Percentiles rank a stretch among this genome's conserved stretches.
These are phyloP conservation scores for Centruroides sculpturatus DNA, from an alignment of 1,140 invertebrate genomes.

Conservation along the genomic window DNA sequence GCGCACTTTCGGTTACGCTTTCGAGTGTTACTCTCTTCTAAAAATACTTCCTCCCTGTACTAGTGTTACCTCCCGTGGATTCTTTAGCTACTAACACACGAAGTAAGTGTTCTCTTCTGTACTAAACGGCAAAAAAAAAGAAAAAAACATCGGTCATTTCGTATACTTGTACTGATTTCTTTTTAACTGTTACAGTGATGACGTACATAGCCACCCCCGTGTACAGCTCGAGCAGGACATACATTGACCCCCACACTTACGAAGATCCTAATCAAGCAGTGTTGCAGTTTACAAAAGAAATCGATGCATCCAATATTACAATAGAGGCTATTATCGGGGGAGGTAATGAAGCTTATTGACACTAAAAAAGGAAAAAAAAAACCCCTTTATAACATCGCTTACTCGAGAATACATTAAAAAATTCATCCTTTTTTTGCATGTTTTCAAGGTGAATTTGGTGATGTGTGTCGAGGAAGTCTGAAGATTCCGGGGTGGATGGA, in stretches of 20 bases:
- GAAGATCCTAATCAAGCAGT: conserved; percentile 98
- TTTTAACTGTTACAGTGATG: conserved; percentile 52
- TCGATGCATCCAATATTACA: conserved; percentile 89
- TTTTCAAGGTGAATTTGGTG: conserved; percentile 74
- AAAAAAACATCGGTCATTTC: no score
- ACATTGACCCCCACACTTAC: conserved; percentile 94
- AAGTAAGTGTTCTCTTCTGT: no score
- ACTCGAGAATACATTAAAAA: no score
- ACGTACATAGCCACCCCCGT: conserved; percentile 80
- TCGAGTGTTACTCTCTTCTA: no score
- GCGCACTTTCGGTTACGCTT: conserved; percentile 17
- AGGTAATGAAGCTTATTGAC: conserved; percentile 21
- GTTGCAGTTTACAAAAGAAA: conserved; percentile 88
- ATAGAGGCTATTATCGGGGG: conserved; percentile 93
- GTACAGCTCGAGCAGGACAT: conserved; percentile 52
- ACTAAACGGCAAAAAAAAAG: no score
- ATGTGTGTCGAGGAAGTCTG: conserved; percentile 86
- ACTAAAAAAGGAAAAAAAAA: no score
- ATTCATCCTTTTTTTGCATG: no score
- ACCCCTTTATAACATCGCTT: no score
- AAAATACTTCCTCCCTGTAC: no score
- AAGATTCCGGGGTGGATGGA: conserved; percentile 62
- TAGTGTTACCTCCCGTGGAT: no score
- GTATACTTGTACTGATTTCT: no score
- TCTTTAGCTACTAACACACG: no score